These are phyloP conservation scores for Limonius californicus DNA, from an alignment of 1,140 invertebrate species.

Conservation along the genomic window DNA sequence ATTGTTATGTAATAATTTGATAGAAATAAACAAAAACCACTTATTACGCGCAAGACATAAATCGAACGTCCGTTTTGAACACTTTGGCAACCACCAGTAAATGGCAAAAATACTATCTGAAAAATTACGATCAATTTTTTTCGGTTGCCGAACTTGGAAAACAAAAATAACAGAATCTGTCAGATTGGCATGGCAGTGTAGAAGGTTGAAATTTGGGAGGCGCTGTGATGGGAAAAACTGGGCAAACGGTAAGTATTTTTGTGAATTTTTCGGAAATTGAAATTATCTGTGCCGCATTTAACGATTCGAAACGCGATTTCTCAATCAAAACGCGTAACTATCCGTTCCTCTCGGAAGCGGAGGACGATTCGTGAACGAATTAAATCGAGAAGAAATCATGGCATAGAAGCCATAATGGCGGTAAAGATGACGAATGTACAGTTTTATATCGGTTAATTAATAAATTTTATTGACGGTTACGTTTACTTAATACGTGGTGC, in stretches of 20 bases:
- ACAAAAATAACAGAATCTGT: conserved; percentile 50
- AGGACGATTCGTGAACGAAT: background rate
- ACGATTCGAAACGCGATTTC: too few species aligned
- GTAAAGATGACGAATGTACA: conserved; percentile 38
- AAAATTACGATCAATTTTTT: conserved; percentile 2
- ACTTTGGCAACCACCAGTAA: background rate
- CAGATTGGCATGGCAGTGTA: conserved; percentile 49
- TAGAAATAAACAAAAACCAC: background rate
- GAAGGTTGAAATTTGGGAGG: conserved; percentile 54
- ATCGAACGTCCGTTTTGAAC: background rate
- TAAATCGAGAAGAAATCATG: conserved; percentile 12
- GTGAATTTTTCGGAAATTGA: background rate
- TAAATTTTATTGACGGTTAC: background rate
- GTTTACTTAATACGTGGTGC: background rate
- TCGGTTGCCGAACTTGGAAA: background rate
- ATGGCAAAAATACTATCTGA: background rate
- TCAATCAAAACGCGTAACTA: too few species aligned
- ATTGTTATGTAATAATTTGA: background rate
- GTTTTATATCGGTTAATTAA: conserved; percentile 14
- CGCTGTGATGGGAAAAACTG: conserved; percentile 55
- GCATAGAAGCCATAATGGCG: conserved; percentile 42
- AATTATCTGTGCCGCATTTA: too few species aligned
- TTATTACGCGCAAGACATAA: background rate
- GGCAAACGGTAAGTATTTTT: conserved; percentile 50
- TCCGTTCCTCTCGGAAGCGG: background rate